A percentile compares a stretch with the other conserved stretches of the same genome.
Evolutionary conservation across 2,888 invertebrate genomes (phyloP).

Genomic region (Eupithecia exiguata): DNA sequence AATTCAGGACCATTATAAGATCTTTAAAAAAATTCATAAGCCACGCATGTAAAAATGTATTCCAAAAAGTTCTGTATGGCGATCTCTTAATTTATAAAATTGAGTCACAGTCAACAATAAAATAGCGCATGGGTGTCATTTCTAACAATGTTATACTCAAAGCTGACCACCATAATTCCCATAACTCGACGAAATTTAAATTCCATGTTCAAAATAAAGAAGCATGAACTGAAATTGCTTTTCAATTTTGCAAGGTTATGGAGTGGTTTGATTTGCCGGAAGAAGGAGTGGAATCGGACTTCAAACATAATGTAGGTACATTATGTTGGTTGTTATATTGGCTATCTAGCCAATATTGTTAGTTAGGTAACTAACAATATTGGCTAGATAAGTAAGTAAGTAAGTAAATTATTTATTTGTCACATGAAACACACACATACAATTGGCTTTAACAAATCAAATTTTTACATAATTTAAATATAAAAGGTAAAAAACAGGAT

Average conservation of each 20-base stretch:
- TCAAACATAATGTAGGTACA: not conserved
- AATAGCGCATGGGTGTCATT: not conserved
- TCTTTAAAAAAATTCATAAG: not conserved
- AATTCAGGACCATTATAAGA: not conserved
- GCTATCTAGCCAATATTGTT: no score
- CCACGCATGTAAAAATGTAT: not conserved
- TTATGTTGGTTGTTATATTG: no score
- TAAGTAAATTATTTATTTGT: no score
- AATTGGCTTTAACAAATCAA: no score
- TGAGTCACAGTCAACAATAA: not conserved
- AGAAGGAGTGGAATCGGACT: not conserved
- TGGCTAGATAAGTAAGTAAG: no score
- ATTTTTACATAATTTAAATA: no score
- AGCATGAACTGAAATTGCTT: slow-evolving; percentile 40
- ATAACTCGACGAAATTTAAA: slow-evolving; percentile 58
- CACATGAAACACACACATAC: no score
- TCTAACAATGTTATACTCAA: slow-evolving; percentile 14
- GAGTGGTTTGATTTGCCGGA: slow-evolving; percentile 11
- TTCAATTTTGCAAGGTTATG: slow-evolving; percentile 45
- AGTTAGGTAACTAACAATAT: not conserved
- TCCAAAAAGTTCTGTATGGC: not conserved
- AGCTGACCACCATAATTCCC: slow-evolving; percentile 27
- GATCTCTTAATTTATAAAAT: not conserved
- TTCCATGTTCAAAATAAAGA: slow-evolving; percentile 42
- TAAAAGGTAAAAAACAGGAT: no score